Evolutionary conservation across 1,140 invertebrate species (phyloP), one percentile per base, ranked within the genome.

Genomic region (Drosophila serrata): DNA sequence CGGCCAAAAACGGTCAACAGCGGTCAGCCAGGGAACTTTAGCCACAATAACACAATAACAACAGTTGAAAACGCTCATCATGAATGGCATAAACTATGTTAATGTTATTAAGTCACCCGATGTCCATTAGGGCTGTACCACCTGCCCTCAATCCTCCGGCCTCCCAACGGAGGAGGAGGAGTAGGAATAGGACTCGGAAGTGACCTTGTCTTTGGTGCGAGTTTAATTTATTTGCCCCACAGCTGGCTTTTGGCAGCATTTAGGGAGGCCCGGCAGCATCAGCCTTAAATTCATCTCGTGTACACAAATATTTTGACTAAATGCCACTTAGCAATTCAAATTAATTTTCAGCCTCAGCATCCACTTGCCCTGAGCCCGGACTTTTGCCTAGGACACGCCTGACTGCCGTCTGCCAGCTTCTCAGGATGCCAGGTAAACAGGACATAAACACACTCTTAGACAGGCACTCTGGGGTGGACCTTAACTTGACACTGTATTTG

Each of bases 251-350:
- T 11, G 17, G 3, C 27, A 9, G 11, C 9, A 29, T 15, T 33
- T 22, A 24, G 24, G 27, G 29, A 33, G 45, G 37, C 31, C 68
- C 15, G 24, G 27, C 17, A 19, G 68, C 29, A 53, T 40, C 69
- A 40, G 35, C n/a, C 70, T 55, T 62, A 62, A 45, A 74, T 51
- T 74, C 59, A 63, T 48, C 57, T 39, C 17, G 58, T 63, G 69
- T 75, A 63, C 29, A 75, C 55, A 78, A 78, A 78, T 78, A 78
- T 81, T 78, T 86, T 67, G 60, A 60, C 74, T 82, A 70, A 88
- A 82, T 82, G 51, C 60, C 79, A 80, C 56, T 87, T 88, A 67
- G 68, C 63, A 80, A 88, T 87, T 70, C 72, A 87, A 87, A 82
- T 88, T 75, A 68, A 79, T 61, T 73, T 68, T 35, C 48, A 65